Evolutionary conservation across 2,113 vertebrate genomes (phyloP), one percentile per base, ranked within the genome.

Genomic region (Ascaphus truei): DNA sequence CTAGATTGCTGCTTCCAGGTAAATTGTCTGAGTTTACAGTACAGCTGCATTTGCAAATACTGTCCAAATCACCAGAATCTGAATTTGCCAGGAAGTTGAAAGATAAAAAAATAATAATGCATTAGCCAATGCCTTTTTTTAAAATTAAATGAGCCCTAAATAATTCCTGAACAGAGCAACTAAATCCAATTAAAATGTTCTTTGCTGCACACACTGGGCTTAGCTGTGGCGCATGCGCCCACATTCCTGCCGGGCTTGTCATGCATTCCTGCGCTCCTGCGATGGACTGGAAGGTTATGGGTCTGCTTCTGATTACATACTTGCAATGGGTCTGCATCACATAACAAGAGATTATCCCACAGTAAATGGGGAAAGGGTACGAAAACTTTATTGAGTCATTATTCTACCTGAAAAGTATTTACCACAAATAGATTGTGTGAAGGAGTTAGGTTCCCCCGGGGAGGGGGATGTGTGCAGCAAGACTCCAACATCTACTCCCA

Each of bases 261-360:
- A 84, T 80, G 78, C 80, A 87, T 89, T 89, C 84, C 77, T 83
- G 52, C 79, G 76, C 82, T 79, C 75, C 81, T 83, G 67, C 80
- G 78, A 81, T 76, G 79, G 75, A 47, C 59, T 75, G 74, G 75
- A 72, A 80, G 77, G 72, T 72, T 73, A 45, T 69, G 62, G 74
- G 82, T 79, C 86, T 90, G 89, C 77, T 89, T 87, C 83, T 87
- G 83, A 91, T 89, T 90, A 89, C 77, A 85, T 85, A 87, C 84
- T 84, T 88, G 82, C 84, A 79, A 81, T 78, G 79, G 86, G 79
- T 79, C 75, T 80, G 76, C 69, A 77, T 78, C 79, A 82, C 84
- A 81, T 82, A 86, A 87, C 87, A 82, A 82, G 13, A 52, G 59
- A 79, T 72, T 72, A 63, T 77, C 75, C 83, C 79, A 80, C 83